Conservation (phyloP, 92 coral and sea anemone genomes). For the Epizoanthus stellaris region DNA sequence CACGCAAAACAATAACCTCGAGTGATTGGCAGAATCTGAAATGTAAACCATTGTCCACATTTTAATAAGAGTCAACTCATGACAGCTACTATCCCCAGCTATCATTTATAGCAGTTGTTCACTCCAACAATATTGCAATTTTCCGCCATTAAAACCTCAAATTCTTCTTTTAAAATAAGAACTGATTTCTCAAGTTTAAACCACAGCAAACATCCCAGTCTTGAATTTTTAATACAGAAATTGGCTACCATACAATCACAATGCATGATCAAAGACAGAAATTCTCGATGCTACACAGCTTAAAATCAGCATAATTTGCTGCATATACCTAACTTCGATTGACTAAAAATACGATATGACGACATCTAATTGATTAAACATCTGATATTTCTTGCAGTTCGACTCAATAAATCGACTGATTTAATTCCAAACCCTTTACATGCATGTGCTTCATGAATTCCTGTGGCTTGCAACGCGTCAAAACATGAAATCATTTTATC, state of each 20-base stretch:
- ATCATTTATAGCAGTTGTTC: not conserved
- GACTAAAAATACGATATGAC: not conserved
- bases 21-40: not conserved
- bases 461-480: slow-evolving; percentile 39
- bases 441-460: slow-evolving; percentile 46
- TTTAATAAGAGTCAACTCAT: not conserved
- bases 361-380: slow-evolving; percentile 25
- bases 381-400: not conserved
- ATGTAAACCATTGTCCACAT: not conserved
- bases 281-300: too few relatives aligned
- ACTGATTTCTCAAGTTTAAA: slow-evolving; percentile 31
- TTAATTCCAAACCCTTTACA: slow-evolving; percentile 9
- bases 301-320: not conserved
- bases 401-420: not conserved
- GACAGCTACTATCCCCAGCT: too few relatives aligned
- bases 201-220: slow-evolving; percentile 26
- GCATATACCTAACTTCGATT: slow-evolving; percentile 13
- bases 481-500: slow-evolving; percentile 24
- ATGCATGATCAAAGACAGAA: not conserved
- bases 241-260: not conserved
- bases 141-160: slow-evolving; percentile 1
- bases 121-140: not conserved
- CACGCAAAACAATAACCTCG: too few relatives aligned
- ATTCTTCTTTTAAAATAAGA: not conserved
- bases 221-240: slow-evolving; percentile 33